Conservation (phyloP, 2,113 vertebrate genomes). For the Mesitornis unicolor region DNA sequence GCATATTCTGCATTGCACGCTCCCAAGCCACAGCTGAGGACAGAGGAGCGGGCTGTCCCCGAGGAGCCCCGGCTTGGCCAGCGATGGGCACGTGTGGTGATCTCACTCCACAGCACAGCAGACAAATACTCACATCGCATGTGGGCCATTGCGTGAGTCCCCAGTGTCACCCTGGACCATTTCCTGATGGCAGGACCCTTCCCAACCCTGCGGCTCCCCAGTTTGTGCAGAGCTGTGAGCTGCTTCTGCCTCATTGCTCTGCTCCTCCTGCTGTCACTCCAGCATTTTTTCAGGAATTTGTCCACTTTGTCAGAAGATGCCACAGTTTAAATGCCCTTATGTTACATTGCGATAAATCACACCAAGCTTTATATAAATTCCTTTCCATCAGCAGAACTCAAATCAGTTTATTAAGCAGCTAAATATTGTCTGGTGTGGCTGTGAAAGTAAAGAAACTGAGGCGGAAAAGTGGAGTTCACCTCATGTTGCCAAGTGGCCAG, state of each 20-base stretch:
- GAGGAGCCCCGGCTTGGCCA: accelerated
- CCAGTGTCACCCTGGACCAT: not conserved
- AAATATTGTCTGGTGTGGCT: not conserved
- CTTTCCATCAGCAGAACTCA: not conserved
- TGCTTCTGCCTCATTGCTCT: not conserved
- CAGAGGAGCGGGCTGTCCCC: not conserved
- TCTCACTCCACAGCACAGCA: not conserved
- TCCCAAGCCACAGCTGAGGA: not conserved
- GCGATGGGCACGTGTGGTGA: accelerated
- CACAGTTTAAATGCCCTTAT: not conserved
- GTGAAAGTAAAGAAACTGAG: not conserved
- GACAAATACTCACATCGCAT: accelerated
- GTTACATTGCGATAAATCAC: not conserved
- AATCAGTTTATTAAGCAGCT: not conserved
- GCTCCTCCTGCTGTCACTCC: not conserved
- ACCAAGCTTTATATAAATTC: not conserved
- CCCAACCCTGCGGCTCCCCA: accelerated
- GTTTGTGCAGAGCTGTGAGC: not conserved
- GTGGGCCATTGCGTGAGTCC: accelerated
- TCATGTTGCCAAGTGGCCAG: not conserved
- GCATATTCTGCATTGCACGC: not conserved
- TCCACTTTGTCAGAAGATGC: not conserved
- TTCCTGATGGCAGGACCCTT: not conserved
- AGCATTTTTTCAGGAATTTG: not conserved
- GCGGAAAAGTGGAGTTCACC: not conserved